Conservation (phyloP, 2,113 vertebrate genomes). For the Centropus bengalensis region DNA sequence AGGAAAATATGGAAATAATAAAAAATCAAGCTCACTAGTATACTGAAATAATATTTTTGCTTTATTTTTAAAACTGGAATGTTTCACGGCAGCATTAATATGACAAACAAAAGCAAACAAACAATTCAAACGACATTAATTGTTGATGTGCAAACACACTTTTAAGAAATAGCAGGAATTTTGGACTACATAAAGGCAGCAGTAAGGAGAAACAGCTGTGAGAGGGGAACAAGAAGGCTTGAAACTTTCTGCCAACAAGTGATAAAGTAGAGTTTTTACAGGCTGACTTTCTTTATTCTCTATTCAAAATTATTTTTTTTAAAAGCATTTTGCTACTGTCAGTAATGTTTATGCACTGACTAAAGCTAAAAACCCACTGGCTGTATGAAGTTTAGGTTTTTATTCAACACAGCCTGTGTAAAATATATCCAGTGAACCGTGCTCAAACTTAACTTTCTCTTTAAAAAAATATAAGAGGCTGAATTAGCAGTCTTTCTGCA, state of each 20-base stretch:
- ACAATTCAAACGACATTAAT: conserved; percentile 17
- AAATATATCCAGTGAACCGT: background rate
- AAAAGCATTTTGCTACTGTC: conserved; percentile 8
- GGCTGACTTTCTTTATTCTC: conserved; percentile 24
- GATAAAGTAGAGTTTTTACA: conserved; percentile 15
- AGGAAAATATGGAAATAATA: background rate
- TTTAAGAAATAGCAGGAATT: conserved; percentile 25
- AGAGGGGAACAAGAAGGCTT: background rate
- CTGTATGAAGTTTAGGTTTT: background rate
- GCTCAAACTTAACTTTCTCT: background rate
- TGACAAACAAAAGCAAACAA: conserved; percentile 25
- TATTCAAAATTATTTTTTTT: background rate
- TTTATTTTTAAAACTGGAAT: conserved; percentile 11
- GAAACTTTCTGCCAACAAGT: background rate
- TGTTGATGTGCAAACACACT: background rate
- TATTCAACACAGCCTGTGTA: background rate
- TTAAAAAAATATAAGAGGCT: fast-evolving
- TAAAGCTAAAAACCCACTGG: background rate
- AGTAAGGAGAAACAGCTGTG: conserved; percentile 22
- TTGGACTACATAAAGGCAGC: conserved; percentile 2
- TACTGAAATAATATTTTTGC: background rate
- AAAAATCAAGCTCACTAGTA: background rate
- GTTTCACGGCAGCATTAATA: background rate
- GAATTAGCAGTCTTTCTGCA: background rate
- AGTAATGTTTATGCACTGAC: background rate